Evolutionary conservation across 2,113 vertebrate genomes (phyloP).

Genomic region (Sceloporus tristichus): DNA sequence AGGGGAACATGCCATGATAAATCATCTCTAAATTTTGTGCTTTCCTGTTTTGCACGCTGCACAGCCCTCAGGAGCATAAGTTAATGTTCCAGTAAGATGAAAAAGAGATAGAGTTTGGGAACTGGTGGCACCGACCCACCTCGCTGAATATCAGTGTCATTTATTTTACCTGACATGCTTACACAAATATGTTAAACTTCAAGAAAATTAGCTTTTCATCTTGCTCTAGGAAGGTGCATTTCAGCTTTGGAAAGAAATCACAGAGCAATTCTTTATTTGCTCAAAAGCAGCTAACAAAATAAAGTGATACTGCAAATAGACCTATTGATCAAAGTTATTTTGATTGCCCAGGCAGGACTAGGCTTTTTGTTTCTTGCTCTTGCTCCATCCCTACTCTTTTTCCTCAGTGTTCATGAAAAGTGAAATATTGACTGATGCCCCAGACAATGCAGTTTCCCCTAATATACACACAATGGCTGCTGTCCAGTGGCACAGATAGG

Average conservation of each 20-base stretch:
- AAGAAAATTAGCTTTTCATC: slow-evolving; percentile 74
- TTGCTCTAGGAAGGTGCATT: slow-evolving; percentile 70
- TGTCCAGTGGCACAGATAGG: neutral
- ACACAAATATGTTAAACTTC: slow-evolving; percentile 67
- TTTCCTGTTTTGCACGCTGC: slow-evolving; percentile 56
- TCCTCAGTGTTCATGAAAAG: neutral
- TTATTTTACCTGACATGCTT: slow-evolving; percentile 68
- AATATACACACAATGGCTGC: neutral
- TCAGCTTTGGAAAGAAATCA: slow-evolving; percentile 67
- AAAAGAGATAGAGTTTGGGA: slow-evolving; percentile 65
- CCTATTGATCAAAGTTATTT: slow-evolving; percentile 59
- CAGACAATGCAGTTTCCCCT: neutral
- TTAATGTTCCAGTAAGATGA: slow-evolving; percentile 73
- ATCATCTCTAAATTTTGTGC: slow-evolving; percentile 48
- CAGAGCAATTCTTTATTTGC: slow-evolving; percentile 69
- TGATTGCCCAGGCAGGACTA: slow-evolving; percentile 49
- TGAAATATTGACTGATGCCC: slow-evolving; percentile 10
- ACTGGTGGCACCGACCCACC: slow-evolving; percentile 64
- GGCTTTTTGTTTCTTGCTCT: slow-evolving; percentile 31
- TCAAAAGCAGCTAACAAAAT: slow-evolving; percentile 71
- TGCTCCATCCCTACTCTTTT: slow-evolving; percentile 3
- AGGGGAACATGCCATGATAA: slow-evolving; percentile 53
- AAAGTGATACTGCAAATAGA: slow-evolving; percentile 66
- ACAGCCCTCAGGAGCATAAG: slow-evolving; percentile 66
- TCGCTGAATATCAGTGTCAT: slow-evolving; percentile 60